phyloP scores from a whole-genome alignment of 2,888 invertebrate genomes.

The Lithophane socia region DNA sequence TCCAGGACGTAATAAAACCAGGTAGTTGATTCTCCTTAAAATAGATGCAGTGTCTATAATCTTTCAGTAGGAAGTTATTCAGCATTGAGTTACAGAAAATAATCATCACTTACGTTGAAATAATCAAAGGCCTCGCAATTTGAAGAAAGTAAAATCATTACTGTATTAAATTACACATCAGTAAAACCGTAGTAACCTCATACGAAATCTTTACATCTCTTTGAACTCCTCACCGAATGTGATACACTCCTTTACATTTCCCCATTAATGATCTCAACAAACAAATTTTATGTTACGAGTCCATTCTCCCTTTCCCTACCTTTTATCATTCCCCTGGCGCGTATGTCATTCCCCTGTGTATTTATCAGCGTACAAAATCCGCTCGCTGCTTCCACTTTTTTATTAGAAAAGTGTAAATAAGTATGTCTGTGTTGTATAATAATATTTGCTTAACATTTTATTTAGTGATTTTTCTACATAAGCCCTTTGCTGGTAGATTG shows the following conservation, averaged over 20 bases:
- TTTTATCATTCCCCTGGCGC: constrained; percentile 34
- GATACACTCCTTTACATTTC: constrained; percentile 32
- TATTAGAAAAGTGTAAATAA: constrained; percentile 35
- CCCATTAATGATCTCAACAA: constrained; percentile 41
- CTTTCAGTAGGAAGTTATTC: not conserved
- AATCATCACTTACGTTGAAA: not conserved
- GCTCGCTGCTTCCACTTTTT: constrained; percentile 12
- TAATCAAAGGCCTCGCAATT: constrained; percentile 19
- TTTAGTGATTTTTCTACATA: constrained; percentile 9
- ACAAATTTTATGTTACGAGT: constrained; percentile 40
- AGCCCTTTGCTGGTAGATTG: not conserved
- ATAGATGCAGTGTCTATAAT: not conserved
- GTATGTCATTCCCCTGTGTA: constrained; percentile 18
- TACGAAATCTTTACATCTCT: constrained; percentile 5
- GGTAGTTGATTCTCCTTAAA: not conserved
- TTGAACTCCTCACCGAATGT: constrained; percentile 41
- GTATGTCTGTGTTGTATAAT: constrained; percentile 3
- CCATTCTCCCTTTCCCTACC: not conserved
- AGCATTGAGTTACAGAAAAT: not conserved
- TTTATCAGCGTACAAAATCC: constrained; percentile 40
- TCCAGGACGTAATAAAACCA: not conserved
- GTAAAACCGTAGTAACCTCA: constrained; percentile 11
- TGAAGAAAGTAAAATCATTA: not conserved
- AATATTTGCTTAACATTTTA: constrained; percentile 30
- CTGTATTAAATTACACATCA: constrained; percentile 16